Percentiles rank a stretch among this genome's conserved stretches.
phyloP scores from a whole-genome alignment of 1,140 invertebrate species.

The Panagrolaimus sp. region DNA sequence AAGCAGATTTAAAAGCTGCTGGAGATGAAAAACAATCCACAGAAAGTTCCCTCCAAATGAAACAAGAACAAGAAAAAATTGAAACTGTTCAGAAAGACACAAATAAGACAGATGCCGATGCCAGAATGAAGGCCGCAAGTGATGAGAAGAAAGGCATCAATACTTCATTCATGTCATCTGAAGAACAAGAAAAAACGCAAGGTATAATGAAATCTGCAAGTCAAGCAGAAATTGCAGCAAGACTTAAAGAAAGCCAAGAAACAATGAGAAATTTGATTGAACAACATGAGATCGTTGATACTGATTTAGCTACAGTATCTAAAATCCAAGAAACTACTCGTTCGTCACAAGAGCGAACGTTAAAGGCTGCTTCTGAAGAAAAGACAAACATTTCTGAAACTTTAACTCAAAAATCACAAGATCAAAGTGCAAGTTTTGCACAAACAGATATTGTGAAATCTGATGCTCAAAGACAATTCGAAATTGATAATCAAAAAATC shows the following conservation, averaged over 20 bases:
- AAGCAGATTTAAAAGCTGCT: slow-evolving; percentile 8
- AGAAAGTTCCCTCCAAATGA: not conserved
- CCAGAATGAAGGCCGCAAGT: not conserved
- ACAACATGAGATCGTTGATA: not conserved
- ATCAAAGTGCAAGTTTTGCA: no score
- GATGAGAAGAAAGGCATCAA: not conserved
- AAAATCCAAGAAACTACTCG: not conserved
- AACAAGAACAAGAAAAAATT: not conserved
- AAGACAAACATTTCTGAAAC: not conserved
- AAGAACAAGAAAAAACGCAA: not conserved
- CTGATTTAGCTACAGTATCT: not conserved
- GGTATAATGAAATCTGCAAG: not conserved
- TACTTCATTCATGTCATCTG: not conserved
- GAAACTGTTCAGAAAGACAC: not conserved
- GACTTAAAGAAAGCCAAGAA: not conserved
- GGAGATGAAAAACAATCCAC: not conserved
- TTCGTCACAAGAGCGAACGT: not conserved
- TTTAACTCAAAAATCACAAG: not conserved
- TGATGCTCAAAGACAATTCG: no score
- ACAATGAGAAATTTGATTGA: slow-evolving; percentile 15
- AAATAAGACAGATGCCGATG: not conserved
- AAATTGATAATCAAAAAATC: no score
- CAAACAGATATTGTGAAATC: no score
- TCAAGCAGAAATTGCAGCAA: slow-evolving; percentile 4
- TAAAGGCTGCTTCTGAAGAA: slow-evolving; percentile 14